Conservation (phyloP, 2,113 vertebrate species). For the Mionectes macconnelli region DNA sequence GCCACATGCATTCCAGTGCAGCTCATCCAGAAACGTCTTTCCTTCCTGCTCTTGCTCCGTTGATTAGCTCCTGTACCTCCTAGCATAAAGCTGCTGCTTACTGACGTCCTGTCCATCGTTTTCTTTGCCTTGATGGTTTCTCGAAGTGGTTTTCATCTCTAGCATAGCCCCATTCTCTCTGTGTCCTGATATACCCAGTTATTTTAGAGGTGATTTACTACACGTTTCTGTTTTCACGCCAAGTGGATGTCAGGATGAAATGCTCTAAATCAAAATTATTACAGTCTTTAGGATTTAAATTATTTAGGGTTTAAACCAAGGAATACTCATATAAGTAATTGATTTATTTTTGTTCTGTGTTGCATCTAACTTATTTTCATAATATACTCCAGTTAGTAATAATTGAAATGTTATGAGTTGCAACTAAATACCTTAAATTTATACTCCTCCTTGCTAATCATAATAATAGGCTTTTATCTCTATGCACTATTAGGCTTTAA, state of each 20-base stretch:
- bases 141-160: background rate
- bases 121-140: background rate
- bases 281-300: background rate
- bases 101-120: background rate
- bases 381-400: background rate
- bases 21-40: background rate
- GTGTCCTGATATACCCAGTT: background rate
- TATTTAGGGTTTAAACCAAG: background rate
- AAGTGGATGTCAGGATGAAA: background rate
- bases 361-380: background rate
- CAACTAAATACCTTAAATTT: background rate
- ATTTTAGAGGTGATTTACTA: slow-evolving; percentile 5
- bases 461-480: background rate
- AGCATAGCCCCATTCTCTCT: background rate
- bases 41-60: background rate
- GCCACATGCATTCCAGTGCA: background rate
- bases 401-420: slow-evolving; percentile 13
- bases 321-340: background rate
- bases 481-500: background rate
- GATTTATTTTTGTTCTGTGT: background rate
- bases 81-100: background rate
- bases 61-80: background rate
- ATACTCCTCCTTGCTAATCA: background rate
- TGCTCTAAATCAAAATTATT: background rate
- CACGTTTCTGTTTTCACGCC: background rate